Base-by-base conservation (phyloP, 2,888 invertebrate species). In the Portevinia maculata region DNA sequence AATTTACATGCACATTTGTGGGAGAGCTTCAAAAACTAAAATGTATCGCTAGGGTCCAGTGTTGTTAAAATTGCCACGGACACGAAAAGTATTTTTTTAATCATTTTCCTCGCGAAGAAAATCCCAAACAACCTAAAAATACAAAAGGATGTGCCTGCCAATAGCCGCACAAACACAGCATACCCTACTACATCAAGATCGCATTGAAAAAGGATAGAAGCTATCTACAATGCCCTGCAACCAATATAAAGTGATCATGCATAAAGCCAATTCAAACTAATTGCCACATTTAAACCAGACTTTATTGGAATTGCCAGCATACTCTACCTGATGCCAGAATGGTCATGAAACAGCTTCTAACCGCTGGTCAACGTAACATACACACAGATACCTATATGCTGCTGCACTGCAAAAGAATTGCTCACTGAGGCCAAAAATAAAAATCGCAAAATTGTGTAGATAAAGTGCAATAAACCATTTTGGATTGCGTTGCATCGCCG, bases 201-300 rank as follows among this genome's bases (percentile, higher is more conserved):
- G 39, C 15, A 39, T 39, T 39, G 39, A 34, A 53, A 28, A 17
- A 34, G 19, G 24, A 24, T 30, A 8, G 4, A 30, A 50, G 30
- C 34, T 32, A 64, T 59, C 52, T 17, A 19, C 59, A 41, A 76
- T 65, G 71, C 59, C 53, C 34, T 64, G 59, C 44, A 76, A 44
- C 65, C 70, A 69, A 73, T 84, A 84, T 79, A 73, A 78, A 84
- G 83, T 57, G 84, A 84, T 73, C 84, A 73, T 73, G 84, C 73
- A 84, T 64, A 64, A 73, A 84, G 79, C 74, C 84, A 84, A 74
- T 84, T 74, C 84, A 84, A 84, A 84, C 84, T 84, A 84, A 84
- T 84, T 84, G 74, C 79, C 79, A 84, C 84, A 84, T 84, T 84
- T 79, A 74, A 84, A 79, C 62, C 73, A 73, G 79, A 84, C 79